Evolutionary conservation across 1,140 invertebrate genomes (phyloP), one percentile per base, ranked within the genome.

Genomic region (Papilio polytes): DNA sequence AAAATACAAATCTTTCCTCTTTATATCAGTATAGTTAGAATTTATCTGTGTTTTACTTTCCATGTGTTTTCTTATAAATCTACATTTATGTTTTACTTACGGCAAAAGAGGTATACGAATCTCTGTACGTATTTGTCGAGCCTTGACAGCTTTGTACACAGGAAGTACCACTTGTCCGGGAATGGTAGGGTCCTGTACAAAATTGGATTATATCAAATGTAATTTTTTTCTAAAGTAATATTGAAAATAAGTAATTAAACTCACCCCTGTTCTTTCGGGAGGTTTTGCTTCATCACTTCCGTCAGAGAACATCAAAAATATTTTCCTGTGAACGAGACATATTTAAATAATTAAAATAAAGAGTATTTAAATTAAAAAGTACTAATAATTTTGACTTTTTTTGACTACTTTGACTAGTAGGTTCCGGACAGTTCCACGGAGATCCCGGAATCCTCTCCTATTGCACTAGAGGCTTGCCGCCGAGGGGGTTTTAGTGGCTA

Each of bases 141-240:
- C 95, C 90, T 98, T 97, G 0, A 99, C 85, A 3, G 98, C 97
- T 85, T 97, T 96, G 92, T 98, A 98, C 0, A 99, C 97, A 20
- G 97, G 96, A 20, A 96, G 95, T 7, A 96, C 89, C 78, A 98
- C 96, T 91, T 96, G 95, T 1, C 96, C 96, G 1, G 96, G 96
- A 59, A 97, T 95, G 6, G 92, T 91, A 1, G 92, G 92, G 73
- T 94, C 90, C 93, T 94, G 46, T 15, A 80, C 22, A 59, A 78
- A 56, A 9, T 76, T 74, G 1, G 53, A 8, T 56, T 56, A 9
- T 18, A 15, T 2, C 48, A 13, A 6, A 8, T 18, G 18, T n/a
- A 56, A 56, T 7, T n/a, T 41, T 36, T 22, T 80, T 82, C 78
- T 76, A 1, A 74, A 82, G 10, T 76, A 63, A 74, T 22, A 85